These are phyloP conservation scores for Sebastes trivittatus DNA, from an alignment of 2,797 vertebrate genomes.

Conservation along the genomic window DNA sequence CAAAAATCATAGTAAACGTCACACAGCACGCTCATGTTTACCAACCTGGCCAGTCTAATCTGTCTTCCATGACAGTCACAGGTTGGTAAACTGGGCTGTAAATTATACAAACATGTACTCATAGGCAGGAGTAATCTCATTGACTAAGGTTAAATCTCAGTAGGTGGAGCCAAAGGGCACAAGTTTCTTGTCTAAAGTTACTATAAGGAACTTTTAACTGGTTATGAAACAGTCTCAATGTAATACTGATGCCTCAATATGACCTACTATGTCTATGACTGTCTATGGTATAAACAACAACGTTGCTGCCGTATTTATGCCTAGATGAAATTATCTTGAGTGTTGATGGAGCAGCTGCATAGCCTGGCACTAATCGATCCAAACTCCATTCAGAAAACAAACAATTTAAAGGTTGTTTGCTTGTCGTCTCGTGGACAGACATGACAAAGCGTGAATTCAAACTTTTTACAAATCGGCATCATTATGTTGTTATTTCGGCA, in stretches of 20 bases:
- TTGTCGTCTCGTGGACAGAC: fast-evolving
- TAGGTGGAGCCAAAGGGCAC: neutral
- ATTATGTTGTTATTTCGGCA: fast-evolving
- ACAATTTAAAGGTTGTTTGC: too few species aligned
- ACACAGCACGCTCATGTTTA: neutral
- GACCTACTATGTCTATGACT: neutral
- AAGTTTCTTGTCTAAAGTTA: neutral
- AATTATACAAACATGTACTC: neutral
- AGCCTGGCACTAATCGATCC: too few species aligned
- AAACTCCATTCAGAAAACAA: too few species aligned
- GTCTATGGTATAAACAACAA: too few species aligned
- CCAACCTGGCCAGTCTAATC: neutral
- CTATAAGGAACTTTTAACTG: neutral
- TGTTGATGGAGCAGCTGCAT: too few species aligned
- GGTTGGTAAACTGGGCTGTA: neutral
- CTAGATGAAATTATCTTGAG: too few species aligned
- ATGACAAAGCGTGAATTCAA: too few species aligned
- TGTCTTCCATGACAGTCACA: neutral
- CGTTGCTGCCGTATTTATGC: too few species aligned
- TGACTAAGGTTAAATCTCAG: neutral
- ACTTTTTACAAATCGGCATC: too few species aligned
- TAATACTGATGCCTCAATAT: neutral
- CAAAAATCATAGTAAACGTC: neutral
- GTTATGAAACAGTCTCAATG: neutral
- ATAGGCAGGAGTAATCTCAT: neutral